Evolutionary conservation across 2,797 vertebrate species (phyloP).

Genomic region (Melopsittacus undulatus): DNA sequence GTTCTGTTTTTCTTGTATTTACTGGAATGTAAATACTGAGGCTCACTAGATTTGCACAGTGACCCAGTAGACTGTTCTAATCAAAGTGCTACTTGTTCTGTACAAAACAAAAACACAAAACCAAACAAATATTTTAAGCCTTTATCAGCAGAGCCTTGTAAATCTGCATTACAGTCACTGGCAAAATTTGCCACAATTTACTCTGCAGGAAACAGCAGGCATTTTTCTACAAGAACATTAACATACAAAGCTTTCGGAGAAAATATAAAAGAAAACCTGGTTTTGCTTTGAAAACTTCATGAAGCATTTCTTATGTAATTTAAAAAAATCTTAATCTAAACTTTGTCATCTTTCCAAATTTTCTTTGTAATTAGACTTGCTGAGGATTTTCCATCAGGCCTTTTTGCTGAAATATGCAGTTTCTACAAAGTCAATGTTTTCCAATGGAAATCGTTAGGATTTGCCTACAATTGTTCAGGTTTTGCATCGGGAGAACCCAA

Average conservation of each 20-base stretch:
- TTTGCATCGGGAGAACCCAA: constrained; percentile 11
- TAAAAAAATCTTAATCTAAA: constrained; percentile 37
- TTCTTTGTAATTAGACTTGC: constrained; percentile 18
- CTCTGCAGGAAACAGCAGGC: neutral
- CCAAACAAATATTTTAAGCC: neutral
- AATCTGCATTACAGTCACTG: neutral
- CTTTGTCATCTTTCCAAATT: constrained; percentile 14
- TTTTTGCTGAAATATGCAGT: neutral
- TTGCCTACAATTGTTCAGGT: constrained; percentile 1
- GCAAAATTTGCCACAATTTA: neutral
- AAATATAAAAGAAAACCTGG: neutral
- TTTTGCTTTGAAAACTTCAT: constrained; percentile 8
- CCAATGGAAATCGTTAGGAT: constrained; percentile 29
- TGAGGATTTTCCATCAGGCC: constrained; percentile 25
- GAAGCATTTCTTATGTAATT: constrained; percentile 30
- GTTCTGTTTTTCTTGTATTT: neutral
- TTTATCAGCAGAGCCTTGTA: constrained; percentile 16
- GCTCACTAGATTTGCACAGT: neutral
- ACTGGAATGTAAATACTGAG: neutral
- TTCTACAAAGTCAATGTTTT: constrained; percentile 51
- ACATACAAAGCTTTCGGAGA: neutral
- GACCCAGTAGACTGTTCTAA: neutral
- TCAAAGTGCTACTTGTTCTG: neutral
- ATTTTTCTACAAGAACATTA: constrained; percentile 4
- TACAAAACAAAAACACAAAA: neutral